These are phyloP conservation scores for Lasioglossum baleicum DNA, from an alignment of 1,140 invertebrate genomes.

Conservation along the genomic window DNA sequence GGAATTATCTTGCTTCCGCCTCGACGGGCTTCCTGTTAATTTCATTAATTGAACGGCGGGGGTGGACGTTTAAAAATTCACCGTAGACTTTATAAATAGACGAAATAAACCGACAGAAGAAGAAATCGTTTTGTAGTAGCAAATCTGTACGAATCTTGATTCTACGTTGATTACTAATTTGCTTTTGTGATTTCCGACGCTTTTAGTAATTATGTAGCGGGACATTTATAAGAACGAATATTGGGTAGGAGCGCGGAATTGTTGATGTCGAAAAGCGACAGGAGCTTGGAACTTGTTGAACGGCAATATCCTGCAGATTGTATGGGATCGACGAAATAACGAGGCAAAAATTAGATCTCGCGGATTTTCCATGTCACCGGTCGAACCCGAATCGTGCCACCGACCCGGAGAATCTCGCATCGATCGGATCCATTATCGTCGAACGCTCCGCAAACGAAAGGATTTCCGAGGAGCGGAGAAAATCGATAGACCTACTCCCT, in stretches of 20 bases:
- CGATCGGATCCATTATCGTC: neutral
- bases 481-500: constrained; percentile 2
- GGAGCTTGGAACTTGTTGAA: constrained; percentile 3
- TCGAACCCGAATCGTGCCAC: neutral
- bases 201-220: no score
- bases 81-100: no score
- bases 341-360: neutral
- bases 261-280: neutral
- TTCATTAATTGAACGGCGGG: no score
- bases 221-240: no score
- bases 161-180: no score
- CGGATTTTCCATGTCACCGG: no score
- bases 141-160: no score
- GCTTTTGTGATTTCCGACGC: no score
- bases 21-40: no score
- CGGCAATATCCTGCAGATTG: neutral
- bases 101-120: no score
- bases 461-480: neutral
- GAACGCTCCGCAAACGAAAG: neutral
- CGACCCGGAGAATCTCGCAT: neutral
- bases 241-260: neutral
- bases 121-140: no score
- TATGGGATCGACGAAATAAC: neutral
- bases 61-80: no score
- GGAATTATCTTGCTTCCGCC: neutral